Conservation (phyloP, 1,140 invertebrate genomes). For the Drosophila auraria region DNA sequence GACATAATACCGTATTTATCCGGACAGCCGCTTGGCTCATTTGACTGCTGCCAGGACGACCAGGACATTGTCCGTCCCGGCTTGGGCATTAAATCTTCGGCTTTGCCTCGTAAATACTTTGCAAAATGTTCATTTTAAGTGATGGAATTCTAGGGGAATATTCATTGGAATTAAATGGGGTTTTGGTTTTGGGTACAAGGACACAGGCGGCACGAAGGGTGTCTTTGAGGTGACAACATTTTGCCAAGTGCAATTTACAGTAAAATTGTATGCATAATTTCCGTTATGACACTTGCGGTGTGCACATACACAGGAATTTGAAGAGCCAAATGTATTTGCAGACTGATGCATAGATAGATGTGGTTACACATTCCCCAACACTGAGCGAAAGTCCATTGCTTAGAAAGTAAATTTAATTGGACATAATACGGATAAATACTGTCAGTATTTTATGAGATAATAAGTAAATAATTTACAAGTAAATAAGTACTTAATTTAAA, state of each 20-base stretch:
- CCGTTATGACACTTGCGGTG: constrained; percentile 75
- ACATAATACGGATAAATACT: too few relatives aligned
- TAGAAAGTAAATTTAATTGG: too few relatives aligned
- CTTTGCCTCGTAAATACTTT: constrained; percentile 40
- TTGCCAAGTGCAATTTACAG: constrained; percentile 70
- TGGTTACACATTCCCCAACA: constrained; percentile 34
- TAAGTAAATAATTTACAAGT: not conserved
- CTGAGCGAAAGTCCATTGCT: not conserved
- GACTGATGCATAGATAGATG: constrained; percentile 50
- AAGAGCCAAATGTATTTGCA: constrained; percentile 18
- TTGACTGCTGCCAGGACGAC: constrained; percentile 42
- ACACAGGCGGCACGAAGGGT: not conserved
- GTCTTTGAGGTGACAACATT: constrained; percentile 43
- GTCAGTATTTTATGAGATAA: not conserved
- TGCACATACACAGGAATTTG: constrained; percentile 19
- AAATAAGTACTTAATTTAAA: too few relatives aligned
- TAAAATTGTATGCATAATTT: constrained; percentile 79
- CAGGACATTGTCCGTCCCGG: constrained; percentile 1
- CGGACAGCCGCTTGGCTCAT: constrained; percentile 45
- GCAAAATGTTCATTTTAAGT: constrained; percentile 21
- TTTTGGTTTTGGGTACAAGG: not conserved
- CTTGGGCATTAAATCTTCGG: constrained; percentile 32
- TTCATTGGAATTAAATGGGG: not conserved
- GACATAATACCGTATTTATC: constrained; percentile 5
- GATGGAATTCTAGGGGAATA: constrained; percentile 10